Evolutionary conservation across 2,888 invertebrate species (phyloP).

Genomic region (Yponomeuta evonymella): DNA sequence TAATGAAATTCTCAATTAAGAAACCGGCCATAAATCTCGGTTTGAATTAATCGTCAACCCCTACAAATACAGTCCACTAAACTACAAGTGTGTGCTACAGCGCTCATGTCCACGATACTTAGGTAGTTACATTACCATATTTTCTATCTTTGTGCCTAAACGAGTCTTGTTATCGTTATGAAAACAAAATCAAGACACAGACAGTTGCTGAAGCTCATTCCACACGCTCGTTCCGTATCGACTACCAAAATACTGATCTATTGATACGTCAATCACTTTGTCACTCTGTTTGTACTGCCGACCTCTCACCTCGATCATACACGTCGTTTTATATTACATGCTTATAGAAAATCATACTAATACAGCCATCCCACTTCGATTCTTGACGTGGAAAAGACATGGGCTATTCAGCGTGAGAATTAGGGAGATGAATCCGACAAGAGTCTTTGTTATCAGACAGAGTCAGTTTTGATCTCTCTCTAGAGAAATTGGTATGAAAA

Average conservation of each 20-base stretch:
- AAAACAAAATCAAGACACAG: background rate
- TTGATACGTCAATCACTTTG: constrained; percentile 8
- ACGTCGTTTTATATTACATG: background rate
- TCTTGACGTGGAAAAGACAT: background rate
- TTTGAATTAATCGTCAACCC: no score
- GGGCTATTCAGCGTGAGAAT: background rate
- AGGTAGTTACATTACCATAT: no score
- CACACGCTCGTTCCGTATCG: background rate
- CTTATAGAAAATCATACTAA: background rate
- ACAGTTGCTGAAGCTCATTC: background rate
- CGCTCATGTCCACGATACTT: no score
- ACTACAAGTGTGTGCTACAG: no score
- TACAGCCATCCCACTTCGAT: background rate
- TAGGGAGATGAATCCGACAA: background rate
- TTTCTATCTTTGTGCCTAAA: no score
- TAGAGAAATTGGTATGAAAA: background rate
- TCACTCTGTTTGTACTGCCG: background rate
- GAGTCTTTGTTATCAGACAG: background rate
- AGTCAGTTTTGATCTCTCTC: background rate
- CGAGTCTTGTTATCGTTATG: no score
- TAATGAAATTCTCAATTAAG: no score
- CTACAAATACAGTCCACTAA: no score
- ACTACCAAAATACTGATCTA: constrained; percentile 10
- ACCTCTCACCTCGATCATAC: constrained; percentile 6
- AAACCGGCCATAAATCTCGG: no score